These are phyloP conservation scores for Acronicta alni DNA, from an alignment of 2,888 invertebrate genomes.

Conservation along the genomic window DNA sequence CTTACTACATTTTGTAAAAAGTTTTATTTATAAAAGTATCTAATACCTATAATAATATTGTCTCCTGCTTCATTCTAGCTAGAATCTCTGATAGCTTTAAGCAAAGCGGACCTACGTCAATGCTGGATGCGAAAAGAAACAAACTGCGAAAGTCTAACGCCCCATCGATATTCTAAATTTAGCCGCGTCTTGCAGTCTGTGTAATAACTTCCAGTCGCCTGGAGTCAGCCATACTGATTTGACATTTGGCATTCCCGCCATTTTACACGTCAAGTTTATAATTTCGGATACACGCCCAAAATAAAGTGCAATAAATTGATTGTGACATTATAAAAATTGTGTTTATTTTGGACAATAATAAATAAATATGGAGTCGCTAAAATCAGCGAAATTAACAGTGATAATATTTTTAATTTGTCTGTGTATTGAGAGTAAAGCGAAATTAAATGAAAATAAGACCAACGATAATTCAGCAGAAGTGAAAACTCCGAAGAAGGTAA, in stretches of 20 bases:
- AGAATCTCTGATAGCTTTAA: no score
- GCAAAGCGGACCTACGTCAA: background rate
- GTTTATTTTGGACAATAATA: slow-evolving; percentile 29
- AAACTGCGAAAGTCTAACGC: slow-evolving; percentile 54
- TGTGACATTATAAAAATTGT: slow-evolving; percentile 34
- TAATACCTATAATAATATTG: no score
- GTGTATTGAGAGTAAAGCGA: slow-evolving; percentile 64
- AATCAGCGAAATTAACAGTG: slow-evolving; percentile 58
- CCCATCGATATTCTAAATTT: slow-evolving; percentile 72
- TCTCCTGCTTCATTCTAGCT: no score
- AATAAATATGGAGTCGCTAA: slow-evolving; percentile 58
- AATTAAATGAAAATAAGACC: slow-evolving; percentile 64
- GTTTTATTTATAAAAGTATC: no score
- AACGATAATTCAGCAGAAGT: slow-evolving; percentile 63
- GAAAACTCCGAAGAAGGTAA: slow-evolving; percentile 65
- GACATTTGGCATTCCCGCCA: slow-evolving; percentile 64
- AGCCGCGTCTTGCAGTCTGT: slow-evolving; percentile 73
- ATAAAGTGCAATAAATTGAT: slow-evolving; percentile 22
- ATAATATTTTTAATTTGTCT: slow-evolving; percentile 64
- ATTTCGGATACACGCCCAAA: slow-evolving; percentile 22
- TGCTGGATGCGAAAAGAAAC: slow-evolving; percentile 47
- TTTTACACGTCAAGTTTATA: slow-evolving; percentile 53
- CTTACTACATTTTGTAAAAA: no score
- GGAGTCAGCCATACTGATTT: slow-evolving; percentile 64
- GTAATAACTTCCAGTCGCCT: slow-evolving; percentile 70